Evolutionary conservation across 2,113 vertebrate species (phyloP), one percentile per base, ranked within the genome.

Genomic region (Megaptera novaeangliae): DNA sequence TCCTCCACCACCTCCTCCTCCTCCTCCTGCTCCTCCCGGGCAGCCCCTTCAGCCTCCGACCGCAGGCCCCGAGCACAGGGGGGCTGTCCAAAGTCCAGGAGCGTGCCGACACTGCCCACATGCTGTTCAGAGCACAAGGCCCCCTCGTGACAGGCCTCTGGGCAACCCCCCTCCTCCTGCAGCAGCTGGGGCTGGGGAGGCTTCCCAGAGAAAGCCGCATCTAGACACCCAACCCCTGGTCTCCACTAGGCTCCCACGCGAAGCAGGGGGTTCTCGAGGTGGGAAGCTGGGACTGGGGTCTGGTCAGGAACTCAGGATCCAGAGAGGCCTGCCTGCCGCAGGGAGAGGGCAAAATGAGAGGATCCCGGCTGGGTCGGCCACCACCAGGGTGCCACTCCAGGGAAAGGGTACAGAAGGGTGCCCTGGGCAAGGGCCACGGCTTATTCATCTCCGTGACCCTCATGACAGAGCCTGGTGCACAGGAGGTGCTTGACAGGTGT

Each of bases 31-130:
- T 98, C 98, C 52, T 99, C 98, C 8, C 90, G 97, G 23, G 98
- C 91, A 52, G 94, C 74, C 29, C 97, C 98, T 88, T 99, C 98
- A 90, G 97, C 85, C 98, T 98, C 98, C 25, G 96, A 95, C 96
- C 99, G 98, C 91, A 98, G 97, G 83, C 94, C 97, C 98, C 98
- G 98, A 27, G 95, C 96, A 91, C 86, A 92, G 98, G 98, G 97
- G 14, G 95, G 97, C 98, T 98, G 99, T 59, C 98, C 98, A 69
- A 97, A 98, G 92, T 99, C 99, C 98, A 99, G 98, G 77, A 99
- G 99, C 7, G 98, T 95, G 49, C 99, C 99, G 0, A 99, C 98
- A 5, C 99, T 99, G 98, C 98, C 99, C 8, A 99, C 98, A n/a
- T 99, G 99, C 99, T 99, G 99, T 97, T 94, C 98, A 98, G 96